Evolutionary conservation across 2,888 invertebrate genomes (phyloP).

Genomic region (Harmothoe impar): DNA sequence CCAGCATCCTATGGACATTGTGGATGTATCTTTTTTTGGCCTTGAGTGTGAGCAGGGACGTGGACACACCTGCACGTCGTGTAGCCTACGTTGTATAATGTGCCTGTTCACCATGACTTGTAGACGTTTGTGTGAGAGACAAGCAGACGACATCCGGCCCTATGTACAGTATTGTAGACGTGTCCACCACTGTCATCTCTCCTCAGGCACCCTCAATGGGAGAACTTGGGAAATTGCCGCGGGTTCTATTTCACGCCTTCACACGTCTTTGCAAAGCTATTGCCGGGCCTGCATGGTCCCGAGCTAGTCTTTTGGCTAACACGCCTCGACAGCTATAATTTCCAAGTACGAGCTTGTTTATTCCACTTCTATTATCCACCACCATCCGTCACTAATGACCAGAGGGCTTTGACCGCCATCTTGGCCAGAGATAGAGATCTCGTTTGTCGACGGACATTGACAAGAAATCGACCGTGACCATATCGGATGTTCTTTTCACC

Average conservation of each 20-base stretch:
- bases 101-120: no score
- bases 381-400: conserved; percentile 32
- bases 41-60: no score
- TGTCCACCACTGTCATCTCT: no score
- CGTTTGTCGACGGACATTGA: conserved; percentile 48
- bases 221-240: background rate
- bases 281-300: background rate
- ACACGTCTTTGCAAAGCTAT: background rate
- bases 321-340: conserved; percentile 52
- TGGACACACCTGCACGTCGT: no score
- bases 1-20: no score
- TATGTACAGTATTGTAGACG: no score
- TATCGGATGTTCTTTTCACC: conserved; percentile 57
- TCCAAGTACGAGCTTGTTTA: conserved; percentile 35
- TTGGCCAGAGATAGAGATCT: conserved; percentile 43
- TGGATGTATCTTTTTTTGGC: no score
- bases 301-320: conserved; percentile 48
- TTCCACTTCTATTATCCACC: conserved; percentile 28
- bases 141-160: no score
- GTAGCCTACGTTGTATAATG: no score
- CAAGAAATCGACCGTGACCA: conserved; percentile 50
- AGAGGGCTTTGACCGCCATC: background rate
- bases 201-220: background rate
- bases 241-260: conserved; percentile 46
- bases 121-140: no score